Percentiles rank a stretch among this genome's conserved stretches.
phyloP scores from a whole-genome alignment of 1,140 invertebrate genomes.

The Fopius arisanus region DNA sequence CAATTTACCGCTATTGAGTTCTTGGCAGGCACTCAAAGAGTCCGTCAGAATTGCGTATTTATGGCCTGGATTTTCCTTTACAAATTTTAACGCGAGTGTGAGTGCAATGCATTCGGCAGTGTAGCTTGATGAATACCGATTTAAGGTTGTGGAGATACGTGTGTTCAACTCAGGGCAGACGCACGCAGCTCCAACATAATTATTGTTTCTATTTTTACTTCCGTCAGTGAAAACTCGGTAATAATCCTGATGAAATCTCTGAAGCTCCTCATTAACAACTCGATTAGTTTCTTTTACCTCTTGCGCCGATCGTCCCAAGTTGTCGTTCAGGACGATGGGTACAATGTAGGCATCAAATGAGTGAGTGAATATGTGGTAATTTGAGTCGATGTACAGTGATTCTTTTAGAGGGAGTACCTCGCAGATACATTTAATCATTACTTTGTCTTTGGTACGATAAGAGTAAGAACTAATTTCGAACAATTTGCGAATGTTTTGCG shows the following conservation, averaged over 20 bases:
- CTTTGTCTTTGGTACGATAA: background rate
- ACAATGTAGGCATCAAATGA: too few species aligned
- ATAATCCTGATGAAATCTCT: background rate
- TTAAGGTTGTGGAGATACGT: background rate
- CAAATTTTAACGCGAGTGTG: background rate
- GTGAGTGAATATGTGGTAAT: background rate
- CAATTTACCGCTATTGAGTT: background rate
- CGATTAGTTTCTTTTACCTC: background rate
- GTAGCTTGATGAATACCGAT: background rate
- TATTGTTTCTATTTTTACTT: background rate
- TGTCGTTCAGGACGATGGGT: background rate
- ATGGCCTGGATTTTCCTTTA: background rate
- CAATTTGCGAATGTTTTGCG: background rate
- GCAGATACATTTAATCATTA: background rate
- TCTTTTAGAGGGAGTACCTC: background rate
- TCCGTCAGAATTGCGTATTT: background rate
- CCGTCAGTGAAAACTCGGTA: slow-evolving; percentile 15
- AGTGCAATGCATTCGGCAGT: slow-evolving; percentile 1
- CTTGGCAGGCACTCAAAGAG: background rate
- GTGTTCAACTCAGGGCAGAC: background rate
- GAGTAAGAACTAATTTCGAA: background rate
- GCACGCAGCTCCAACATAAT: background rate
- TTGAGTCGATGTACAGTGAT: background rate
- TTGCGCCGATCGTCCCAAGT: background rate
- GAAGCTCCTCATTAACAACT: background rate